A percentile compares a stretch with the other conserved stretches of the same genome.
These are phyloP conservation scores for Agriopis marginaria DNA, from an alignment of 2,888 invertebrate species.

Conservation along the genomic window DNA sequence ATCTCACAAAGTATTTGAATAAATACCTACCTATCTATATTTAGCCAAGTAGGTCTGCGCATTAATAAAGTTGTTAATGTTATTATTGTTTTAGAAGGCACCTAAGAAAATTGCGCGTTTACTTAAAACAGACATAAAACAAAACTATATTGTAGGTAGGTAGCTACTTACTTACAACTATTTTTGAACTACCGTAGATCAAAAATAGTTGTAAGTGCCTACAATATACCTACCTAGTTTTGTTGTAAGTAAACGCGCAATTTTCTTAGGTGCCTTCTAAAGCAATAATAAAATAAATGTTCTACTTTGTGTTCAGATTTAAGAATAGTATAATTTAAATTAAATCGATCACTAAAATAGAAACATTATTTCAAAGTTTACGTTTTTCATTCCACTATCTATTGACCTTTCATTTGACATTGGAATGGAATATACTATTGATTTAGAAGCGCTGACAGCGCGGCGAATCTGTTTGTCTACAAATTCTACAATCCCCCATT, in stretches of 20 bases:
- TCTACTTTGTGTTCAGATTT: not conserved
- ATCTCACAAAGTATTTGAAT: too few relatives aligned
- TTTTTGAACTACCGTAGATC: too few relatives aligned
- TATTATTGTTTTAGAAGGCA: too few relatives aligned
- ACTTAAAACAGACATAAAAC: too few relatives aligned
- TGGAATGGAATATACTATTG: conserved; percentile 62
- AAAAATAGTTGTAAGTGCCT: not conserved
- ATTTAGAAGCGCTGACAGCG: conserved; percentile 60
- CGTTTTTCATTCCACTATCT: conserved; percentile 43
- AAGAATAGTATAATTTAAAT: not conserved
- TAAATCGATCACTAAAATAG: not conserved
- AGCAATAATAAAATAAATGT: not conserved
- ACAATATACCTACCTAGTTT: too few relatives aligned
- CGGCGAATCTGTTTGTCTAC: conserved; percentile 15
- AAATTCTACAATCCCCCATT: too few relatives aligned
- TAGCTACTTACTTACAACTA: too few relatives aligned
- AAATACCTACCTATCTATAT: too few relatives aligned
- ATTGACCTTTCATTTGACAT: conserved; percentile 83
- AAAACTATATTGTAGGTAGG: too few relatives aligned
- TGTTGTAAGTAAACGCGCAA: not conserved
- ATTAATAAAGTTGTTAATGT: not conserved
- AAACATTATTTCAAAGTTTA: not conserved
- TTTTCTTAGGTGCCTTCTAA: not conserved
- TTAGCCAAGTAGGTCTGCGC: too few relatives aligned
- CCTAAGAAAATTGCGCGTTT: too few relatives aligned